Evolutionary conservation across 2,888 invertebrate genomes (phyloP).

Genomic region (Toxonevra muliebris): DNA sequence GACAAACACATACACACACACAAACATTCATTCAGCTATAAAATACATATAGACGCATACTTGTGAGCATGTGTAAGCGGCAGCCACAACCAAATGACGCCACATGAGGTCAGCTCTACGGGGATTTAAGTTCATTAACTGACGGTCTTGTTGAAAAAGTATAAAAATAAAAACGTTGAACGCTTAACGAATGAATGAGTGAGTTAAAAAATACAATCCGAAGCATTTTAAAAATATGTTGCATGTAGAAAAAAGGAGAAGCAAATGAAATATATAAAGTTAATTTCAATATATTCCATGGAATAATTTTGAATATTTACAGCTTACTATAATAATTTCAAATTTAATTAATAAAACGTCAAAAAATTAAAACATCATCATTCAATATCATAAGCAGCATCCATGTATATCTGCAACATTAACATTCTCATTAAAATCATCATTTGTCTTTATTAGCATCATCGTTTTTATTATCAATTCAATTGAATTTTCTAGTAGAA

Average conservation of each 20-base stretch:
- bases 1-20: not conserved
- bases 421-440: not conserved
- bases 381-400: not conserved
- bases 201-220: too few species aligned
- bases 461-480: not conserved
- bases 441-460: not conserved
- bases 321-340: not conserved
- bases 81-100: slow-evolving; percentile 5
- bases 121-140: slow-evolving; percentile 16
- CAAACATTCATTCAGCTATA: not conserved
- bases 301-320: not conserved
- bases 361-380: not conserved
- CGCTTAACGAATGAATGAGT: too few species aligned
- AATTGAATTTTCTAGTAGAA: too few species aligned
- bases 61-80: not conserved
- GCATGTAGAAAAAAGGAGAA: not conserved
- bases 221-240: too few species aligned
- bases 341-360: too few species aligned
- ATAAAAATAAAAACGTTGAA: too few species aligned
- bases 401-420: not conserved
- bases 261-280: not conserved
- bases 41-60: too few species aligned
- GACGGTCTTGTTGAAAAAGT: too few species aligned
- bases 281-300: too few species aligned
- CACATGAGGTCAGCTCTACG: slow-evolving; percentile 19